Conservation (phyloP, 1,140 invertebrate genomes). For the Prorops nasuta region DNA sequence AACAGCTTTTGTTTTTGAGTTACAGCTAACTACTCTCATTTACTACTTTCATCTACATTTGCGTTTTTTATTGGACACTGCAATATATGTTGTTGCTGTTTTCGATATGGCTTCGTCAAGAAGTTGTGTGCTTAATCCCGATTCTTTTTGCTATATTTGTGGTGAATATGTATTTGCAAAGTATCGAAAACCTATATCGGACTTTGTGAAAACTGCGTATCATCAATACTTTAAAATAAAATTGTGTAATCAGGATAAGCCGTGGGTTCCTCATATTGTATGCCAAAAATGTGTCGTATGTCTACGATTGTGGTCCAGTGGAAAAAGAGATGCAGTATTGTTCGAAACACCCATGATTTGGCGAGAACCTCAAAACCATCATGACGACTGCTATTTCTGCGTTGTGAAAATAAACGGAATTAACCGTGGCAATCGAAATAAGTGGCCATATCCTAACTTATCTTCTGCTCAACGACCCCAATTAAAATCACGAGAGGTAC, state of each 20-base stretch:
- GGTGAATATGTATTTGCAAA: constrained; percentile 7
- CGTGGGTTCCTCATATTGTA: constrained; percentile 16
- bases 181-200: background rate
- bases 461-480: constrained; percentile 17
- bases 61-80: background rate
- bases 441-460: constrained; percentile 28
- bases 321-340: constrained; percentile 12
- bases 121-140: background rate
- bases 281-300: constrained; percentile 10
- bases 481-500: constrained; percentile 13
- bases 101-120: background rate
- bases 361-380: constrained; percentile 32
- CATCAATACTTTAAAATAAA: constrained; percentile 13
- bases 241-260: constrained; percentile 19
- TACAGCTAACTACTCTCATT: background rate
- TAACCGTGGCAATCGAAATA: constrained; percentile 21
- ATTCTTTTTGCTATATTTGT: constrained; percentile 24
- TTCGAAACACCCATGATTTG: constrained; percentile 25
- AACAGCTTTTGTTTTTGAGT: background rate
- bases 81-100: background rate
- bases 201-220: constrained; percentile 8
- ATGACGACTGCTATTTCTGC: constrained; percentile 37
- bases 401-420: constrained; percentile 28
- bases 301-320: constrained; percentile 15
- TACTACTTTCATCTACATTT: background rate